These are phyloP conservation scores for Pipa parva DNA, from an alignment of 2,113 vertebrate species.

Conservation along the genomic window DNA sequence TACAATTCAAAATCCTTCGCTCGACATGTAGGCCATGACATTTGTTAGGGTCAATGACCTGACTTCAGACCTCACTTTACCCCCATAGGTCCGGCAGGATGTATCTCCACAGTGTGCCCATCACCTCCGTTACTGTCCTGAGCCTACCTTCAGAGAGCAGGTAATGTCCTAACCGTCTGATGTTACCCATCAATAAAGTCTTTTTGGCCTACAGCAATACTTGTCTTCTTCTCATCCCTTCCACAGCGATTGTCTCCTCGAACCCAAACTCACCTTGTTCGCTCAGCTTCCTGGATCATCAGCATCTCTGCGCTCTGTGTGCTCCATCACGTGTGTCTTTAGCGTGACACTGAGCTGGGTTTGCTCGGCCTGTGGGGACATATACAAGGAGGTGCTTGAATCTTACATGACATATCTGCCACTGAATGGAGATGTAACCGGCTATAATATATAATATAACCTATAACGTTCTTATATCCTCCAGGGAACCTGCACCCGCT, in stretches of 20 bases:
- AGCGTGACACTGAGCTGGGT: conserved; percentile 57
- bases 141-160: neutral
- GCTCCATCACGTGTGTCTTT: conserved; percentile 60
- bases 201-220: neutral
- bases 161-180: no score
- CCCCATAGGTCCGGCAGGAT: conserved; percentile 54
- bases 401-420: neutral
- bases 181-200: neutral
- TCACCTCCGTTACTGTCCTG: conserved; percentile 56
- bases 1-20: no score
- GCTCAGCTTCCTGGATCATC: conserved; percentile 36
- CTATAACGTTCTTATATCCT: neutral
- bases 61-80: no score
- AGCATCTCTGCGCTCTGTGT: conserved; percentile 49
- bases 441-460: no score
- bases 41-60: no score
- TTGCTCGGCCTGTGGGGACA: conserved; percentile 60
- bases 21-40: no score
- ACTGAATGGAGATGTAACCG: no score
- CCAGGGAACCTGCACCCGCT: conserved; percentile 9
- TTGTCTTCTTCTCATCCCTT: conserved; percentile 36
- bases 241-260: conserved; percentile 28
- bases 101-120: conserved; percentile 61
- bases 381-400: neutral
- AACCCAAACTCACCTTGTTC: conserved; percentile 49